Percentiles rank a stretch among this genome's conserved stretches.
Conservation (phyloP, 2,797 vertebrate species). For the Hippopotamyrus pictus region DNA sequence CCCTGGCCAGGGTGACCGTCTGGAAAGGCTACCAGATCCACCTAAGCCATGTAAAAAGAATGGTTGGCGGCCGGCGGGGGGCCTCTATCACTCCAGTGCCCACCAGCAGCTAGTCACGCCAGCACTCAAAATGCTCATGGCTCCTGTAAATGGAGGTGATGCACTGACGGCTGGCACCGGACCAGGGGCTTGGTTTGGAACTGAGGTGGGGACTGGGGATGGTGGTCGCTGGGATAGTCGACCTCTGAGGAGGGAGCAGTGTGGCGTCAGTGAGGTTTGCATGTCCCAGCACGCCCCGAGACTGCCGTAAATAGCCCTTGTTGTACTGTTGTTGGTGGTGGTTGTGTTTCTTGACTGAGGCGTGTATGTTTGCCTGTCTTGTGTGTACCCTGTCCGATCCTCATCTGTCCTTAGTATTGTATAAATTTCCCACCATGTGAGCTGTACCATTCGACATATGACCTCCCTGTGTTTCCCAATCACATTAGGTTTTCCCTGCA, state of each 20-base stretch:
- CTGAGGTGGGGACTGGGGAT: background rate
- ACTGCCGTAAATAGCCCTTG: background rate
- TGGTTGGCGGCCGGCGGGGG: background rate
- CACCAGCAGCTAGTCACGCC: background rate
- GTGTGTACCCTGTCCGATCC: too few species aligned
- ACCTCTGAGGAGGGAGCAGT: background rate
- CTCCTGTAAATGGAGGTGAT: background rate
- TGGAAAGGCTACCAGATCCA: background rate
- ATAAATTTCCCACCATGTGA: background rate
- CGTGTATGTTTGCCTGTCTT: too few species aligned
- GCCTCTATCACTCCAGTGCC: background rate
- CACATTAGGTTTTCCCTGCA: background rate
- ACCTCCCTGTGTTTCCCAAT: background rate
- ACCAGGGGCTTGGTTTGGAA: background rate
- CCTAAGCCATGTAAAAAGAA: background rate
- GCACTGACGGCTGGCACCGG: background rate
- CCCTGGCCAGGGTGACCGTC: background rate
- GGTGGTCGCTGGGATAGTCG: background rate
- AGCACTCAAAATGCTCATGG: background rate
- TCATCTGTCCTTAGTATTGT: background rate
- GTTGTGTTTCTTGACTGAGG: background rate
- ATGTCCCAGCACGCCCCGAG: background rate
- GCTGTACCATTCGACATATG: background rate
- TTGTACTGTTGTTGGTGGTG: background rate
- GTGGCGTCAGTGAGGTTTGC: background rate